A percentile compares a stretch with the other conserved stretches of the same genome.
Conservation (phyloP, 2,113 vertebrate genomes). For the Circaetus cinerascens region DNA sequence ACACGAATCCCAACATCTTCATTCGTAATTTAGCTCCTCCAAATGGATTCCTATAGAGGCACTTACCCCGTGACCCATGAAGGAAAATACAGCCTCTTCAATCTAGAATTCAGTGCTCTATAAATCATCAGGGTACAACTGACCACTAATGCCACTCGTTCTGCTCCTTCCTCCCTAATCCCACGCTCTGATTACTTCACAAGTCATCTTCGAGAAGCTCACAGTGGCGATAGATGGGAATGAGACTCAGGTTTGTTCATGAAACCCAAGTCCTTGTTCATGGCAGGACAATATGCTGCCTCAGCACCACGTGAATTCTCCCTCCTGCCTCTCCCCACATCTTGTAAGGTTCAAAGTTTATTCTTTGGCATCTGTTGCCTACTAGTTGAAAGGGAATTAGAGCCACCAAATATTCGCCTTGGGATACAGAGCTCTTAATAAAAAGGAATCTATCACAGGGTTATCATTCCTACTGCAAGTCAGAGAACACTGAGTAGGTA, state of each 20-base stretch:
- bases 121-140: background rate
- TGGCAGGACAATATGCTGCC: background rate
- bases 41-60: background rate
- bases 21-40: background rate
- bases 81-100: background rate
- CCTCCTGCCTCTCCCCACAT: background rate
- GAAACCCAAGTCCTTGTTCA: background rate
- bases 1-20: background rate
- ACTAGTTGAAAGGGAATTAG: background rate
- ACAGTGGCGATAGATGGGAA: fast-evolving
- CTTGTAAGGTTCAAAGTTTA: constrained; percentile 25
- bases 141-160: background rate
- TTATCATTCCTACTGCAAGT: background rate
- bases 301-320: constrained; percentile 11
- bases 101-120: background rate
- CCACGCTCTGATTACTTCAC: background rate
- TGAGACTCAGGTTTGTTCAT: background rate
- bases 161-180: background rate
- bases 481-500: background rate
- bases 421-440: background rate
- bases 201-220: background rate
- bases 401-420: background rate
- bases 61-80: constrained; percentile 54
- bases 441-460: background rate
- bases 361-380: background rate